Conservation (phyloP, 1,140 invertebrate species). For the Eueides isabella region DNA sequence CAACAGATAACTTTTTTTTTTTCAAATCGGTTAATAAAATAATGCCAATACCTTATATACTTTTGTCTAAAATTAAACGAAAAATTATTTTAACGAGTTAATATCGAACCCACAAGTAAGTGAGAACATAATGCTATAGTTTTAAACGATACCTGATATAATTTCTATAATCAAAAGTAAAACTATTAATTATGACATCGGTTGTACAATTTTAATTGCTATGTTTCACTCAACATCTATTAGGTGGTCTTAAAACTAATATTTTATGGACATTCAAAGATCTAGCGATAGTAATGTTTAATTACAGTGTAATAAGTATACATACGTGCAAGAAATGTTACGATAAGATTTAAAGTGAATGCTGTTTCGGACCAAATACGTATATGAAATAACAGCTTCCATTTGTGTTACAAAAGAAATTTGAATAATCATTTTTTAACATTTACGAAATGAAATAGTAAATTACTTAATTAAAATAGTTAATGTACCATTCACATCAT, state of each 20-base stretch:
- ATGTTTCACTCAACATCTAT: neutral
- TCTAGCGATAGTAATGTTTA: neutral
- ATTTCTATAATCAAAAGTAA: neutral
- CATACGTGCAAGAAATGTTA: neutral
- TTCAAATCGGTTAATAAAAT: no score
- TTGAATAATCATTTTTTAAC: no score
- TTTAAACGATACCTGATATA: no score
- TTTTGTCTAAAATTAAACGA: no score
- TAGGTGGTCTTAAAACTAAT: neutral
- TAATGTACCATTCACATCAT: no score
- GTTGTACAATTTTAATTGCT: slow-evolving; percentile 2
- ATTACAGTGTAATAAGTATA: neutral
- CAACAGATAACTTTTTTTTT: no score
- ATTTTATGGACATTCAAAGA: neutral
- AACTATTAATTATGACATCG: neutral
- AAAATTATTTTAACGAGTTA: no score
- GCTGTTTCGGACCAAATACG: neutral
- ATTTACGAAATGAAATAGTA: no score
- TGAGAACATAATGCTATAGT: no score
- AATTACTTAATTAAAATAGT: no score
- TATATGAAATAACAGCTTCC: neutral
- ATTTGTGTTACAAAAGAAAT: neutral
- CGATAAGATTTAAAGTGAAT: neutral
- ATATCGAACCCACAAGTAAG: no score
- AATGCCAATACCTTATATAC: no score